Conservation (phyloP, 1,140 invertebrate species). For the Telenomus remus region DNA sequence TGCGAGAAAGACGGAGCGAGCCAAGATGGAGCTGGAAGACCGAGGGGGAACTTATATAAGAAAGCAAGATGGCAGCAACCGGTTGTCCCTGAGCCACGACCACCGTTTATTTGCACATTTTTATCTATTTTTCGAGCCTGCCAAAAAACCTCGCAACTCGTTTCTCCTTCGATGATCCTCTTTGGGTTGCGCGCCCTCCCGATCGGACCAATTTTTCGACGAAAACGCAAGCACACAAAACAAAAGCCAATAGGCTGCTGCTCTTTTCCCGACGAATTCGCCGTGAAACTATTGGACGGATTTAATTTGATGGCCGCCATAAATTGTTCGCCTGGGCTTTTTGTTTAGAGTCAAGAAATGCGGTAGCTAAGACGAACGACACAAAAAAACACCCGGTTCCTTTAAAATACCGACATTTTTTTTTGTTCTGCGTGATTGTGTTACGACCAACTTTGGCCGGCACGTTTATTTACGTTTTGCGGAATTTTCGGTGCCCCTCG, state of each 20-base stretch:
- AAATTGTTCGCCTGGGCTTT: conserved; percentile 9
- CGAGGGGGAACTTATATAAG: conserved; percentile 74
- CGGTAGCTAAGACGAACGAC: neutral
- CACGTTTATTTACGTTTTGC: too few species aligned
- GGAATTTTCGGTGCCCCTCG: too few species aligned
- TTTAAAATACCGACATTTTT: too few species aligned
- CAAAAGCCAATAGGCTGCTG: too few species aligned
- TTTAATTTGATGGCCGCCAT: conserved; percentile 21
- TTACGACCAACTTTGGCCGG: too few species aligned
- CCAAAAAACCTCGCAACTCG: conserved; percentile 66
- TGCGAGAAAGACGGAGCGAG: conserved; percentile 37
- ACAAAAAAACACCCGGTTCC: neutral
- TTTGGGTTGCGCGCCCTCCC: conserved; percentile 26
- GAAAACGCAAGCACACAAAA: too few species aligned
- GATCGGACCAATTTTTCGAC: neutral
- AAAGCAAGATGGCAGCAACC: conserved; percentile 75
- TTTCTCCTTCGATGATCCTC: conserved; percentile 57
- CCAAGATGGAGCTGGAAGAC: conserved; percentile 66
- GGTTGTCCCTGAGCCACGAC: conserved; percentile 74
- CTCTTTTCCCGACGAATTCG: too few species aligned
- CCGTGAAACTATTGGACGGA: too few species aligned
- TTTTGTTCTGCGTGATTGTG: too few species aligned
- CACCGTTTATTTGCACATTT: conserved; percentile 74
- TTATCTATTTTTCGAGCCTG: conserved; percentile 74
- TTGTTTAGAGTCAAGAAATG: conserved; percentile 10